Percentiles rank a stretch among this genome's conserved stretches.
These are phyloP conservation scores for Hirtodrosophila confusa DNA, from an alignment of 2,888 invertebrate species.

Conservation along the genomic window DNA sequence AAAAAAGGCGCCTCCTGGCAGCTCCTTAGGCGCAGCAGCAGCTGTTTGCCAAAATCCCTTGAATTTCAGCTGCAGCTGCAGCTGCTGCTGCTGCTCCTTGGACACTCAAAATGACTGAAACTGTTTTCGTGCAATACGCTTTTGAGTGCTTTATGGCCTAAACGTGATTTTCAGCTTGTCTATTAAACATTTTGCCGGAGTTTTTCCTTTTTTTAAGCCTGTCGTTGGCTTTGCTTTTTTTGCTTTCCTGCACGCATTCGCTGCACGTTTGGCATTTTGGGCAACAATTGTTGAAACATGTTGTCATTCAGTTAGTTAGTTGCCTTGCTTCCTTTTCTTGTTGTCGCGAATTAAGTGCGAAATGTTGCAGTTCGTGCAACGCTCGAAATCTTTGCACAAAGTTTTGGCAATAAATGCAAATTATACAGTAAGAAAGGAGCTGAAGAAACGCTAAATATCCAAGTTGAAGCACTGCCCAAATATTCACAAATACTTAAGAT, in stretches of 20 bases:
- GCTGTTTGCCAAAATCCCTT: conserved; percentile 19
- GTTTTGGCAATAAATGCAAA: conserved; percentile 14
- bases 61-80: conserved; percentile 17
- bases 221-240: conserved; percentile 1
- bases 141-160: conserved; percentile 64
- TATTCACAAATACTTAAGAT: no score
- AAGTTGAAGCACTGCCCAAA: no score
- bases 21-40: conserved; percentile 22
- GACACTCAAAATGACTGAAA: conserved; percentile 22
- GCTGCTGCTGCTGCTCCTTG: conserved; percentile 21
- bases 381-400: conserved; percentile 14
- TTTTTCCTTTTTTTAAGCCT: neutral
- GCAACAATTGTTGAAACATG: conserved; percentile 77
- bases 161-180: conserved; percentile 73
- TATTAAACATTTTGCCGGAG: conserved; percentile 54
- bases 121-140: conserved; percentile 34
- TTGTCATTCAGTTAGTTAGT: conserved; percentile 76
- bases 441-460: neutral
- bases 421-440: neutral
- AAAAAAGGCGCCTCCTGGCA: conserved; percentile 1
- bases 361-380: conserved; percentile 38
- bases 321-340: conserved; percentile 33
- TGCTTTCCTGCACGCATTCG: conserved; percentile 34
- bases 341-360: conserved; percentile 54
- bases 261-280: conserved; percentile 75